A percentile compares a stretch with the other conserved stretches of the same genome.
Conservation (phyloP, 2,113 vertebrate genomes). For the Tetrao urogallus region DNA sequence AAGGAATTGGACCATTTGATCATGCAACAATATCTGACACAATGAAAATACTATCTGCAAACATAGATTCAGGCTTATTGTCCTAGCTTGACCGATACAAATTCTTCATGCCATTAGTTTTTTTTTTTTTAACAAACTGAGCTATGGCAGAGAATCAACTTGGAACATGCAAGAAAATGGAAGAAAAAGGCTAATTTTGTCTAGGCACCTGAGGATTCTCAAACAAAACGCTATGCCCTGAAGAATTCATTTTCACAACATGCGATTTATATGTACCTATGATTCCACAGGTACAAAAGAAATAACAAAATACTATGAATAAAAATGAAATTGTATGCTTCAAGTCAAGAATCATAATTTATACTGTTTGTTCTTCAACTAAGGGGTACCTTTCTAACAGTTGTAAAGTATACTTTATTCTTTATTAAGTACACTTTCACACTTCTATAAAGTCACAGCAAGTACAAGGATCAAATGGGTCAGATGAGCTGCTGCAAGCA, state of each 20-base stretch:
- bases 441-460: background rate
- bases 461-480: background rate
- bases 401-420: background rate
- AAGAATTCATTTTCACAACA: background rate
- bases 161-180: background rate
- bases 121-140: slow-evolving; percentile 7
- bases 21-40: background rate
- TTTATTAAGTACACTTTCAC: too few relatives aligned
- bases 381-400: background rate
- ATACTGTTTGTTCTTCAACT: background rate
- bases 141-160: background rate
- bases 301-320: background rate
- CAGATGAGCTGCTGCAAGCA: background rate
- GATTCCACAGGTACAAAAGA: background rate
- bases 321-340: background rate
- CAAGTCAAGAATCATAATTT: background rate
- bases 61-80: background rate
- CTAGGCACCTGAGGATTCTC: background rate
- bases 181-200: background rate
- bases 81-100: background rate
- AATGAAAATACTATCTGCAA: background rate
- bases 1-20: background rate
- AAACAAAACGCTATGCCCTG: background rate
- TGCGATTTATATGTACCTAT: background rate
- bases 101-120: background rate